Base-by-base conservation (phyloP, 2,113 vertebrate species). In the Gymnobelideus leadbeateri region DNA sequence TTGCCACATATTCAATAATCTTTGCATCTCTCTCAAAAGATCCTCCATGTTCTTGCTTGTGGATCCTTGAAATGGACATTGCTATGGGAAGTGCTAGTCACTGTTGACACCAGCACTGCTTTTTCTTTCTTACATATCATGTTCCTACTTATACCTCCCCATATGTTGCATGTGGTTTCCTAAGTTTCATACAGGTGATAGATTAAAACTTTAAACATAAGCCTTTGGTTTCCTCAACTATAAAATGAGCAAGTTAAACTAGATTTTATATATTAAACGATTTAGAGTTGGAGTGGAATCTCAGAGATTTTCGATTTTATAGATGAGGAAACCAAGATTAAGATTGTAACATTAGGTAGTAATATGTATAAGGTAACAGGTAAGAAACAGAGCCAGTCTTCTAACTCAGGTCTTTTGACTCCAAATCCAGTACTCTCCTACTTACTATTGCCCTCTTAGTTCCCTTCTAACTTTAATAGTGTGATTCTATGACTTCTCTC, bases 91-190 rank as follows among this genome's bases (percentile, higher is more conserved):
- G 8, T 92, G 31, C 54, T 61, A 61, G 16, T 37, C 31, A 77
- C 5, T 84, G 68, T 21, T 84, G 68, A 43, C 19, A 84, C 4
- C 68, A 84, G 47, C 25, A 51, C 37, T 61, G 43, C 84, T 91
- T 92, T 94, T 28, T 77, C 26, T 96, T 96, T 96, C 51, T 54
- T 92, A 4, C 21, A 91, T 93, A 50, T 91, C 92, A 50, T 54
- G 28, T 49, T 31, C 26, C 51, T 77, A 51, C 77, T 90, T 53
- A 46, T 93, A 53, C 23, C 31, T 93, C 21, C 12, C 14, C 6
- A 7, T 68, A 94, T 84, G 19, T 84, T 84, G 68, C 21, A 94
- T 21, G 47, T 91, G 9, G 24, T 68, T 31, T 50, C 68, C 93
- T 90, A 57, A 94, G 25, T 96, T 47, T 95, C 14, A 49, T 49